Evolutionary conservation across 2,797 vertebrate species (phyloP), one percentile per base, ranked within the genome.

Genomic region (Thaleichthys pacificus): DNA sequence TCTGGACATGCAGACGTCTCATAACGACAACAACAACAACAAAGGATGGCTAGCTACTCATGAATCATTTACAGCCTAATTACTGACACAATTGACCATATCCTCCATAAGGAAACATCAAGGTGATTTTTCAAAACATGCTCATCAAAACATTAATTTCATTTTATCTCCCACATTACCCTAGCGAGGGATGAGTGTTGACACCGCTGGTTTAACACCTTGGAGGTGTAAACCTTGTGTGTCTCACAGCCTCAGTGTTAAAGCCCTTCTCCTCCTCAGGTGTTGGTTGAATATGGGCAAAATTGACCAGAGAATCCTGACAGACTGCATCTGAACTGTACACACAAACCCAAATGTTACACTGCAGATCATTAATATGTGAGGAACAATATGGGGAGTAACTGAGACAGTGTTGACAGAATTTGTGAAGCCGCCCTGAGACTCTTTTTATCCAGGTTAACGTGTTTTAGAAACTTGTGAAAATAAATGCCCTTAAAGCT

Each of bases 1-100:
- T 66, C 71, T 49, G 69, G 72, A 60, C 80, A 77, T 63, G 81
- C 68, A 30, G 8, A 61, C 68, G 74, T 83, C 71, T 75, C 63
- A 71, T 49, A 68, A 63, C 74, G 76, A 71, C 78, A 56, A 75
- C 32, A 73, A 57, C 69, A 62, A 72, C 54, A 66, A 66, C 57
- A 56, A 66, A 66, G 57, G 58, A 68, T n/a, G 17, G 62, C 35
- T 54, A 58, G 17, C 54, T 49, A 54, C 38, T 42, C 8, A 11
- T 12, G 42, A 54, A 8, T 42, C 8, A 11, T 42, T 42, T 42
- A 42, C 38, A 42, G 42, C 42, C 42, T 47, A 47, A 47, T 47
- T 2, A 47, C 42, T 14, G 2, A 47, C 42, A 47, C 42, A 47
- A 11, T 47, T 47, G 14, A 47, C 42, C 2, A 3, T 12, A 47